Percentiles rank a stretch among this genome's conserved stretches.
Conservation (phyloP, 2,888 invertebrate genomes). For the Sphecodes monilicornis region DNA sequence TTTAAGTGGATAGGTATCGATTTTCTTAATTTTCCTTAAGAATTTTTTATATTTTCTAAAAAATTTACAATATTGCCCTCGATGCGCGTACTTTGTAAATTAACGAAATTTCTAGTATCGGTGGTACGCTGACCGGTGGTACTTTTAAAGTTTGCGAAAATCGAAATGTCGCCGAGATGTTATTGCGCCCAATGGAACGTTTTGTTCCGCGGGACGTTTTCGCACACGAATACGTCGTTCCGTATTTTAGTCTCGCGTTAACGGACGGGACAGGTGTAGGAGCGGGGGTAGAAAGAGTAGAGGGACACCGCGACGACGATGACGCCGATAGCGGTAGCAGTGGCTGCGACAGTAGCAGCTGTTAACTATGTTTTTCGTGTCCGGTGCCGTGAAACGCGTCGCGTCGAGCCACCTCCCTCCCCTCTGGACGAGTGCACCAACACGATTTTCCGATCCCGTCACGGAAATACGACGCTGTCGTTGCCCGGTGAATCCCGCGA, state of each 20-base stretch:
- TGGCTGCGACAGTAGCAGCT: slow-evolving; percentile 59
- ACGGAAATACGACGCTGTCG: slow-evolving; percentile 68
- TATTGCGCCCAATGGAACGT: slow-evolving; percentile 35
- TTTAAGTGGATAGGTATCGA: background rate
- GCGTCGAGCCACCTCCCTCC: background rate
- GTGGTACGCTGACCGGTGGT: background rate
- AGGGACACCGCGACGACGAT: slow-evolving; percentile 31
- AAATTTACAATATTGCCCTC: background rate
- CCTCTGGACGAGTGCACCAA: slow-evolving; percentile 34
- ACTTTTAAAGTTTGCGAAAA: background rate
- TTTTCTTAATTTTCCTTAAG: background rate
- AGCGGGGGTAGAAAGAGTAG: slow-evolving; percentile 9
- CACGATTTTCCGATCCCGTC: slow-evolving; percentile 66
- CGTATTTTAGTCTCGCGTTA: slow-evolving; percentile 77
- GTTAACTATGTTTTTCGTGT: slow-evolving; percentile 71
- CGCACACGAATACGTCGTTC: slow-evolving; percentile 59
- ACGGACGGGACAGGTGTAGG: slow-evolving; percentile 80
- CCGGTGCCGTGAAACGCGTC: slow-evolving; percentile 59
- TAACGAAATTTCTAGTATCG: too few species aligned
- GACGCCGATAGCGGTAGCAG: slow-evolving; percentile 43
- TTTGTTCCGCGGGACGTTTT: slow-evolving; percentile 55
- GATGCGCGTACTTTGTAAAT: too few species aligned
- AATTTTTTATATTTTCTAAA: background rate
- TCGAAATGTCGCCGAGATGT: background rate
- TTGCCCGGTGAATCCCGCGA: slow-evolving; percentile 63